Percentiles rank a stretch among this genome's conserved stretches.
Evolutionary conservation across 2,797 vertebrate species (phyloP).

Genomic region (Gila robusta): DNA sequence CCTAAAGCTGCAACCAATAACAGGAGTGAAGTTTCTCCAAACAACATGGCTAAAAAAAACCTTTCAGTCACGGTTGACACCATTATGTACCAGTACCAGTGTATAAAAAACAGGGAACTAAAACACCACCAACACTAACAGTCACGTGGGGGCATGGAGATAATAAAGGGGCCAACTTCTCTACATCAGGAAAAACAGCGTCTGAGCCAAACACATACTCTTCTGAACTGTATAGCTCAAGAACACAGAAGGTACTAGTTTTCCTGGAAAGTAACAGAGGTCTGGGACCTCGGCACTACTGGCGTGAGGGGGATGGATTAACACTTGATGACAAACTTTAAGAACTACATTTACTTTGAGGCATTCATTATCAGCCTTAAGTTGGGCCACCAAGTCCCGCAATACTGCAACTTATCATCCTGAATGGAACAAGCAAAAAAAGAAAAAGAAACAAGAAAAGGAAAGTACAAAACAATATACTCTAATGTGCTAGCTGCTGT

Average conservation of each 20-base stretch:
- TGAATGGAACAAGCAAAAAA: too few relatives aligned
- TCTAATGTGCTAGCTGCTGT: too few relatives aligned
- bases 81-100: conserved; percentile 22
- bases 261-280: not conserved
- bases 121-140: not conserved
- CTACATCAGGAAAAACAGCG: not conserved
- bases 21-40: not conserved
- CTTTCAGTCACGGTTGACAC: not conserved
- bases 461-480: too few relatives aligned
- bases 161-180: not conserved
- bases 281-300: not conserved
- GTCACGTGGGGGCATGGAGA: not conserved
- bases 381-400: too few relatives aligned
- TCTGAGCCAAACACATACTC: not conserved
- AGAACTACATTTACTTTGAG: not conserved
- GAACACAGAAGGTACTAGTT: not conserved
- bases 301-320: not conserved
- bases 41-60: not conserved
- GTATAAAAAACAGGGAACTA: conserved; percentile 3
- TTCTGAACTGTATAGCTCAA: not conserved
- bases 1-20: conserved; percentile 12
- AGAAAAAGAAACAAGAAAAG: too few relatives aligned
- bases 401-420: too few relatives aligned
- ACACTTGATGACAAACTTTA: not conserved
- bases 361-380: too few relatives aligned